Conservation (phyloP, 1,140 invertebrate species). For the Dendrolimus punctatus region DNA sequence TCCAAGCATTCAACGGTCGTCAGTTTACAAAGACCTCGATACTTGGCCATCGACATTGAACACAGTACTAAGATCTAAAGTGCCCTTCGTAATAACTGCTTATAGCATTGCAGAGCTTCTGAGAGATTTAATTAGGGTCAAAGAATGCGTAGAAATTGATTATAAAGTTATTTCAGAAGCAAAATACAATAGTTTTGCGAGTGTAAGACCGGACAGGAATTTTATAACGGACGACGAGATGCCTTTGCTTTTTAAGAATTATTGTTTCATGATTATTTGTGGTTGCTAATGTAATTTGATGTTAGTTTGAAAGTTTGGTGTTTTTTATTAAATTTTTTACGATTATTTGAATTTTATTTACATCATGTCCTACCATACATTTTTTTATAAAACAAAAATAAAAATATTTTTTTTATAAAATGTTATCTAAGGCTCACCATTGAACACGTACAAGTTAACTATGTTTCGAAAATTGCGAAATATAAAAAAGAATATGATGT, state of each 20-base stretch:
- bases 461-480: too few relatives aligned
- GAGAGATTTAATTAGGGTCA: constrained; percentile 71
- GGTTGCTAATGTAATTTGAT: constrained; percentile 26
- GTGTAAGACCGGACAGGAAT: constrained; percentile 80
- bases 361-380: too few relatives aligned
- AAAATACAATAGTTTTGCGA: constrained; percentile 75
- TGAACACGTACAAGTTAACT: too few relatives aligned
- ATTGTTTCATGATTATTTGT: constrained; percentile 72
- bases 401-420: too few relatives aligned
- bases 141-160: constrained; percentile 39
- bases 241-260: constrained; percentile 82
- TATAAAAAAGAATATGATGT: too few relatives aligned
- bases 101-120: constrained; percentile 78
- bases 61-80: constrained; percentile 60
- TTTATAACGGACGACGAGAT: constrained; percentile 80
- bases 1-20: constrained; percentile 77
- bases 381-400: too few relatives aligned
- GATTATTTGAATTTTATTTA: neutral
- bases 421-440: too few relatives aligned
- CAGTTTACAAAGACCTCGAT: constrained; percentile 75
- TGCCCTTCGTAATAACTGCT: constrained; percentile 76
- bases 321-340: constrained; percentile 15
- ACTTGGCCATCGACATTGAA: constrained; percentile 78
- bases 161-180: constrained; percentile 70
- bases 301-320: constrained; percentile 11